Base-by-base conservation (phyloP, 23 tunicate genomes). In the Trididemnum nubilum region DNA sequence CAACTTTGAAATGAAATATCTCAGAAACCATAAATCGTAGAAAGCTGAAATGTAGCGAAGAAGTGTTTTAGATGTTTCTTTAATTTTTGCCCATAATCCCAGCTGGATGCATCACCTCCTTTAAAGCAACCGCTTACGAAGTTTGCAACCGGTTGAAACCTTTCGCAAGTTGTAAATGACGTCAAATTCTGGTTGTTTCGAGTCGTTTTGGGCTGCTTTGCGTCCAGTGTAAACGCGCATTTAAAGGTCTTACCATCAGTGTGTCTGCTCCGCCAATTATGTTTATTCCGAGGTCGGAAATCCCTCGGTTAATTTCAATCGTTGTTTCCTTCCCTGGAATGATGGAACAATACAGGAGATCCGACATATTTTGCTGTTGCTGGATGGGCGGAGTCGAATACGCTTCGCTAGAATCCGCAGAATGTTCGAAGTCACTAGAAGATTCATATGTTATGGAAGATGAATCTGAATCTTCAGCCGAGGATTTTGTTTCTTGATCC, bases 241-340 rank as follows among this genome's bases (percentile, higher is more conserved):
- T 44, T 44, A 44, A 44, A n/a, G 3, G n/a, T 63, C 90, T 79
- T 51, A 86, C 98, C 82, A 94, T 51, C 50, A 94, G 81, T 12
- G 87, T 81, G 75, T 94, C 94, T 31, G 88, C 80, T 52, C 98
- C 98, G 3, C 98, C 98, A 35, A 89, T 94, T 28, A 94, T 89
- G 67, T 89, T 88, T 23, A 94, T 70, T 34, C 98, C 98, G 7
- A 94, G 66, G 28, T 92, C 98, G 15, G 78, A 33, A 31, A 81
- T 86, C 36, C 91, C 99, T 82, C 89, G 89, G 51, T 82, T 85
- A 54, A 95, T 85, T 82, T 95, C 99, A 36, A 95, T 95, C 33
- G 76, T 49, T 30, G 95, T 84, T 71, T 95, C 99, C 22, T 67
- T 33, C 1, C 97, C 97, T 21, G 83, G 92, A 35, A 60, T 65